Evolutionary conservation across 2,797 vertebrate species (phyloP), one percentile per base, ranked within the genome.

Genomic region (Catharus ustulatus): DNA sequence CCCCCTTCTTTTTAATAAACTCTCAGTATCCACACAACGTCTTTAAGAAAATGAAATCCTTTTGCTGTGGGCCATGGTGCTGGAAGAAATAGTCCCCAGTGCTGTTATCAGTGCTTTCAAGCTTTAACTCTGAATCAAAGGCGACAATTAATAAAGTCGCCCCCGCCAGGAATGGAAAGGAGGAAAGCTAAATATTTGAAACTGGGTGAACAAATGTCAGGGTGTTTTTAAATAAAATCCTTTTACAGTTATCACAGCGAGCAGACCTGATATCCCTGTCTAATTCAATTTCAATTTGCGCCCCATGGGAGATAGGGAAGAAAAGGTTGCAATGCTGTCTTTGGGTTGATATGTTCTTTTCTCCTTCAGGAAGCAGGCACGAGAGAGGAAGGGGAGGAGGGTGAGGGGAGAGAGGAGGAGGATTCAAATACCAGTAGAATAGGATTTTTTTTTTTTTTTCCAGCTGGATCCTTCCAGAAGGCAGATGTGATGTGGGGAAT

Each of bases 211-310:
- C 96, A 97, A 94, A 97, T 87, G 96, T 96, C 93, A 96, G 96
- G 94, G 93, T 94, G 96, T 94, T 97, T 97, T 96, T 95, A 96
- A 97, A 95, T 96, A 96, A 97, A 97, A 95, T 95, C 96, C 94
- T 98, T 96, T 96, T 97, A 93, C 95, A 97, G 98, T 98, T 98
- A 98, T 98, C 98, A 95, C 97, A 97, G 98, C 90, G 81, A 97
- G 95, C 98, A 98, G 98, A 95, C 97, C 97, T 97, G 97, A 98
- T 97, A 97, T 98, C 96, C 98, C 98, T 89, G 97, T 97, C 98
- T 97, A 97, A 98, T 98, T 98, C 97, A 97, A 97, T 98, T 97
- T 97, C 97, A 96, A 97, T 96, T 96, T 97, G 98, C 93, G 97
- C 98, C 98, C 98, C 97, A 32, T 80, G 97, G 97, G 97, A 98